Percentiles rank a stretch among this genome's conserved stretches.
Evolutionary conservation across 2,113 vertebrate genomes (phyloP).

Genomic region (Pholis gunnellus): DNA sequence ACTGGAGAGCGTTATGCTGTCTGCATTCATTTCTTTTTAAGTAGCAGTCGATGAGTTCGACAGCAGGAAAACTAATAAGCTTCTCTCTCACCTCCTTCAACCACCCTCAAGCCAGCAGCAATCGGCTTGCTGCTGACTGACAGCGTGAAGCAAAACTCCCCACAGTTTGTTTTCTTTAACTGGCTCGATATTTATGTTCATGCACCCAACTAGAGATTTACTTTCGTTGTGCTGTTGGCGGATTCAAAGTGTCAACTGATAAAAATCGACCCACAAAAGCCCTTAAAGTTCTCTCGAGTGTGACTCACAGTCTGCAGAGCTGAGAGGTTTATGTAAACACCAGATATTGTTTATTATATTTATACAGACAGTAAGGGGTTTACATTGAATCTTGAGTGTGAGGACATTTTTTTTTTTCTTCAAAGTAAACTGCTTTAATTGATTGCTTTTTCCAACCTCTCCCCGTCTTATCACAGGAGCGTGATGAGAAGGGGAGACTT

Average conservation of each 20-base stretch:
- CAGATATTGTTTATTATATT: background rate
- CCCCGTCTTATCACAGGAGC: constrained; percentile 84
- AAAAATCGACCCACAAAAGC: constrained; percentile 17
- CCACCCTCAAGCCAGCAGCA: background rate
- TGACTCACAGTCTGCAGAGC: constrained; percentile 15
- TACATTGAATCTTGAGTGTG: background rate
- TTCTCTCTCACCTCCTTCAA: background rate
- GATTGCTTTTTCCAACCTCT: background rate
- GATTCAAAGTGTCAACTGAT: constrained; percentile 38
- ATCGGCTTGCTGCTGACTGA: constrained; percentile 7
- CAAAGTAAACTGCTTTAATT: background rate
- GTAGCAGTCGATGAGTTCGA: constrained; percentile 8
- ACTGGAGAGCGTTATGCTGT: background rate
- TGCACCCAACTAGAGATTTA: background rate
- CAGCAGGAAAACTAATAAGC: background rate
- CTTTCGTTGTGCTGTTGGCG: background rate
- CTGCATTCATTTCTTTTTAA: background rate
- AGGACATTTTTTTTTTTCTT: background rate
- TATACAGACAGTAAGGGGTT: background rate
- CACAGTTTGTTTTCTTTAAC: background rate
- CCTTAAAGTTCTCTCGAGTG: background rate
- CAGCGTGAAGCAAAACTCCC: background rate
- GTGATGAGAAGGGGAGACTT: constrained; percentile 94
- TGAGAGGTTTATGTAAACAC: constrained; percentile 20
- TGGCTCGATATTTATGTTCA: constrained; percentile 17